Base-by-base conservation (phyloP, 2,888 invertebrate genomes). In the Margaritifera margaritifera region DNA sequence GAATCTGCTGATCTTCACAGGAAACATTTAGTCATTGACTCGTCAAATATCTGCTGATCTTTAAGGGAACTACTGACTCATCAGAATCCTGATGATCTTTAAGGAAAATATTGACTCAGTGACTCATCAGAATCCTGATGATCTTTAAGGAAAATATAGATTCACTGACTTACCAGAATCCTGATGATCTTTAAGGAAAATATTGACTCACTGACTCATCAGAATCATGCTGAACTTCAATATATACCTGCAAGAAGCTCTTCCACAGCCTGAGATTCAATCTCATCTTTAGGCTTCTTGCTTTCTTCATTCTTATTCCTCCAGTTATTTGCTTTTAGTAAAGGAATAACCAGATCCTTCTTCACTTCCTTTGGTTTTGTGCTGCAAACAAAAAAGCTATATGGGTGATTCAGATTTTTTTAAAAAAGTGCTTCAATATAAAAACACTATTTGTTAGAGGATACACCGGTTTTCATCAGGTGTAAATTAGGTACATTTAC, bases 301-400 rank as follows among this genome's bases (percentile, higher is more conserved):
- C 73, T 69, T 15, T 59, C 66, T 22, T 62, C 62, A 2, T 68
- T 58, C 6, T 66, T 61, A 60, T 74, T 70, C 68, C 88, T 80
- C 90, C 90, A 90, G 27, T 86, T 85, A 71, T 90, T 90, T 62
- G 87, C 85, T 52, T 80, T 80, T 31, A 90, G 90, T 42, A 90
- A 77, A 0, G 90, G 90, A 52, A 91, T 90, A 0, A 90, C 85
- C 64, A 80, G 80, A 63, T 81, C 77, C 59, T 82, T 80, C 58
- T 77, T 72, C 31, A 72, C 71, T 52, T 77, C 74, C 56, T 79
- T 73, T 25, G 77, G 73, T 61, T 79, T 80, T 8, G 75, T 56
- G 60, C 80, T 81, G 52, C 63, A 72, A 69, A 54, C 53, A n/a
- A n/a, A 54, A 52, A 62, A 64, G 50, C 20, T 4, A 54, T 24